Percentiles rank a stretch among this genome's conserved stretches.
Evolutionary conservation across 2,888 invertebrate genomes (phyloP).

Genomic region (Dicranocentrus wangi): DNA sequence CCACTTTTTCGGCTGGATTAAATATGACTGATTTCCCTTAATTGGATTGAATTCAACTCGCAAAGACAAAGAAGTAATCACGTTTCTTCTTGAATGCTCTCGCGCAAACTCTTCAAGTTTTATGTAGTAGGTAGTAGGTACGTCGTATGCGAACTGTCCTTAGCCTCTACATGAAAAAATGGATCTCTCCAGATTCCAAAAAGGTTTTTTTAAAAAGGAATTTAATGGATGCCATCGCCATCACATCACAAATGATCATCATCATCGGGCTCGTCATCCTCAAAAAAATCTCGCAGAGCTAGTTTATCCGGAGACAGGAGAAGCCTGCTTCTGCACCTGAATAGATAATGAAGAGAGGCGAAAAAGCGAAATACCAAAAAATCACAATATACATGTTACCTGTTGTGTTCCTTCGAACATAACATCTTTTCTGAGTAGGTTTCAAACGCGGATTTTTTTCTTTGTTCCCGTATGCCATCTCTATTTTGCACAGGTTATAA

Average conservation of each 20-base stretch:
- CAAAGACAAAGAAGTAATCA: too few relatives aligned
- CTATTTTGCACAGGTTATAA: too few relatives aligned
- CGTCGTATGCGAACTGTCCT: too few relatives aligned
- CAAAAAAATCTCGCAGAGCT: conserved; percentile 26
- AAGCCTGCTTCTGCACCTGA: conserved; percentile 4
- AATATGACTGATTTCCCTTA: conserved; percentile 27
- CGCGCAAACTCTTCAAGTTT: too few relatives aligned
- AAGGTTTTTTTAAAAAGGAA: conserved; percentile 34
- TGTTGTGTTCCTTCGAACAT: too few relatives aligned
- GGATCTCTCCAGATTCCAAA: conserved; percentile 40
- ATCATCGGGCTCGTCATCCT: not conserved
- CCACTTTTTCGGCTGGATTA: not conserved
- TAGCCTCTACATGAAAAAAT: too few relatives aligned
- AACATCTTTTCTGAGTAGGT: too few relatives aligned
- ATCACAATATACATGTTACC: conserved; percentile 20
- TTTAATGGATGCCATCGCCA: conserved; percentile 35
- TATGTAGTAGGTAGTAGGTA: too few relatives aligned
- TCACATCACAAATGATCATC: not conserved
- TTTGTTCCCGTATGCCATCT: too few relatives aligned
- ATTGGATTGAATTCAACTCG: conserved; percentile 18
- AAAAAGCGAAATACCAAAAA: not conserved
- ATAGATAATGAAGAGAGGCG: conserved; percentile 2
- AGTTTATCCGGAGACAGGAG: conserved; percentile 43
- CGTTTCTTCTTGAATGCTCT: too few relatives aligned
- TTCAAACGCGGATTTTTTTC: too few relatives aligned